A percentile compares a stretch with the other conserved stretches of the same genome.
Evolutionary conservation across 2,888 invertebrate genomes (phyloP).

Genomic region (Xestia sexstrigata): DNA sequence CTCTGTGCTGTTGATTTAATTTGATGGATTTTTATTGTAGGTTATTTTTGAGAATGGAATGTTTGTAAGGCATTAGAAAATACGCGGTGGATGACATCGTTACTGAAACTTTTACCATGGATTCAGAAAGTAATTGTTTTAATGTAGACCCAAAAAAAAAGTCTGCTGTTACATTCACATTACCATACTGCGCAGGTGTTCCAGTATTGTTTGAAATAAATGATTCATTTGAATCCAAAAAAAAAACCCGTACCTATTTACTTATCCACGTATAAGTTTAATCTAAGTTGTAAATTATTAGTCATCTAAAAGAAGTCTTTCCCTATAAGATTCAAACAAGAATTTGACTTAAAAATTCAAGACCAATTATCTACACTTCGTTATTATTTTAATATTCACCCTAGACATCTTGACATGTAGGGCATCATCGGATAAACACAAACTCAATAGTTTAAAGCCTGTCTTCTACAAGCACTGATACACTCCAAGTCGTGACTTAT

Average conservation of each 20-base stretch:
- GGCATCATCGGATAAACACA: slow-evolving; percentile 11
- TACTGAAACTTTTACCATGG: not conserved
- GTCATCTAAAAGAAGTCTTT: not conserved
- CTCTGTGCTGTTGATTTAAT: slow-evolving; percentile 47
- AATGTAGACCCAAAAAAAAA: not conserved
- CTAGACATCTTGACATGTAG: not conserved
- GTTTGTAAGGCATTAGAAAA: not conserved
- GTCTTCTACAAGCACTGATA: not conserved
- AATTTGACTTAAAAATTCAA: not conserved
- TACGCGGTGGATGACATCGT: not conserved
- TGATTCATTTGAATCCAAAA: too few species aligned
- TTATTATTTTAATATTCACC: not conserved
- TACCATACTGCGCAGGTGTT: too few species aligned
- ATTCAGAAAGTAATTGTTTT: not conserved
- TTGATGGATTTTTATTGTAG: slow-evolving; percentile 45
- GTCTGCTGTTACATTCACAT: not conserved
- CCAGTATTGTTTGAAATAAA: too few species aligned
- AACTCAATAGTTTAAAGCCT: slow-evolving; percentile 1
- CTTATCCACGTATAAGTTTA: too few species aligned
- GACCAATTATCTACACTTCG: not conserved
- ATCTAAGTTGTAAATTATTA: too few species aligned
- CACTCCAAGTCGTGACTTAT: slow-evolving; percentile 49
- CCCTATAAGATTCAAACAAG: not conserved
- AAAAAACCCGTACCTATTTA: too few species aligned
- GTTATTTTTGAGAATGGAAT: slow-evolving; percentile 21